Percentiles rank a stretch among this genome's conserved stretches.
These are phyloP conservation scores for Orientallactaga bullata DNA, from an alignment of 2,113 vertebrate genomes.

Conservation along the genomic window DNA sequence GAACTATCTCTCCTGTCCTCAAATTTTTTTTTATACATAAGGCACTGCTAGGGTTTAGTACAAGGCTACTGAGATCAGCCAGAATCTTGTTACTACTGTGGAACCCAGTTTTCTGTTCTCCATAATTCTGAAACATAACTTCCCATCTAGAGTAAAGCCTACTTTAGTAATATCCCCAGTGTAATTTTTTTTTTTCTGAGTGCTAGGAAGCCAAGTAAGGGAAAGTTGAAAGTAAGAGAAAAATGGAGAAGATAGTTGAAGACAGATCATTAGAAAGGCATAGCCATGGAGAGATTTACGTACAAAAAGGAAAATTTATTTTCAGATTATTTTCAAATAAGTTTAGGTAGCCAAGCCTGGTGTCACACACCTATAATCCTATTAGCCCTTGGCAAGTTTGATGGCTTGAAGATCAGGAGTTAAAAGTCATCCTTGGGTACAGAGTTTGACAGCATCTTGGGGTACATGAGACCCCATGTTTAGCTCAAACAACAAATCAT, in stretches of 20 bases:
- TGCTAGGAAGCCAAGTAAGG: background rate
- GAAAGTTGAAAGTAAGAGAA: background rate
- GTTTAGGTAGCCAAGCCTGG: background rate
- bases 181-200: background rate
- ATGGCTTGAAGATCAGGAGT: too few relatives aligned
- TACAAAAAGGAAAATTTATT: background rate
- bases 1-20: too few relatives aligned
- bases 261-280: background rate
- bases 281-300: background rate
- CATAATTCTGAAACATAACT: conserved; percentile 70
- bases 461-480: background rate
- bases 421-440: background rate
- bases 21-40: conserved; percentile 2
- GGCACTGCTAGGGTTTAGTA: background rate
- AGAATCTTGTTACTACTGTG: background rate
- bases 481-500: background rate
- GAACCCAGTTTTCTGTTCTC: conserved; percentile 54
- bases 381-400: background rate
- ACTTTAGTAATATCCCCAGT: background rate
- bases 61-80: background rate
- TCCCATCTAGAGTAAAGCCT: background rate
- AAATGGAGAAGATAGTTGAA: background rate
- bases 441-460: too few relatives aligned
- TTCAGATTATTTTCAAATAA: conserved; percentile 53
- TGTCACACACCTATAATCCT: background rate